Percentiles rank a stretch among this genome's conserved stretches.
Evolutionary conservation across 2,888 invertebrate species (phyloP).

Genomic region (Macaria liturata): DNA sequence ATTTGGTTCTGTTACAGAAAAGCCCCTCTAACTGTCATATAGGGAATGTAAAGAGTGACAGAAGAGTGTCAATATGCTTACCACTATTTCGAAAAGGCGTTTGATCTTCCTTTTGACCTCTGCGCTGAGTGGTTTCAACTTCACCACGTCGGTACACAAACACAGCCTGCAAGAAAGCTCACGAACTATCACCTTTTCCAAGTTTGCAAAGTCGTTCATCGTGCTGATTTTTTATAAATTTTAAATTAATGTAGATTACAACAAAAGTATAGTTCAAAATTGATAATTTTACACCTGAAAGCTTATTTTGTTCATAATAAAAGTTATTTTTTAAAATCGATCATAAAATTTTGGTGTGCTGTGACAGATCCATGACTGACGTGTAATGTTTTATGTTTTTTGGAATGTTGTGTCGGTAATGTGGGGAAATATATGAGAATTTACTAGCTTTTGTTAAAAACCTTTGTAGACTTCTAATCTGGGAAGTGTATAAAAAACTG

Average conservation of each 20-base stretch:
- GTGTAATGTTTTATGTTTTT: slow-evolving; percentile 19
- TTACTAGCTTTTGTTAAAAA: too few species aligned
- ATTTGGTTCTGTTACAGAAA: too few species aligned
- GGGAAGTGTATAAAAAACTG: too few species aligned
- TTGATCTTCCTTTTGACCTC: slow-evolving; percentile 74
- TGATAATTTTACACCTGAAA: slow-evolving; percentile 29
- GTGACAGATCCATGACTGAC: slow-evolving; percentile 46
- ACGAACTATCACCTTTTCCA: slow-evolving; percentile 74
- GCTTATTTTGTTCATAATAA: slow-evolving; percentile 51
- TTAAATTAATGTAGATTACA: slow-evolving; percentile 2
- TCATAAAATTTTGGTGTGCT: slow-evolving; percentile 55
- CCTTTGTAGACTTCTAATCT: too few species aligned
- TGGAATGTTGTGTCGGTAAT: slow-evolving; percentile 5
- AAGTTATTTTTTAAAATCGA: slow-evolving; percentile 44
- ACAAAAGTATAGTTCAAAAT: slow-evolving; percentile 26
- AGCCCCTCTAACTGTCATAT: too few species aligned
- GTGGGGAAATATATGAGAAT: neutral
- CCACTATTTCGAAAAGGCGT: slow-evolving; percentile 67
- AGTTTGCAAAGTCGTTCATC: slow-evolving; percentile 72
- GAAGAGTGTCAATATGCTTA: slow-evolving; percentile 39
- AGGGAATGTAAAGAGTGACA: too few species aligned
- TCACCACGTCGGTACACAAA: slow-evolving; percentile 72
- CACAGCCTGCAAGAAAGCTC: slow-evolving; percentile 76
- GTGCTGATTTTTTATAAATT: slow-evolving; percentile 43
- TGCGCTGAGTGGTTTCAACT: slow-evolving; percentile 69